Evolutionary conservation across 2,797 vertebrate genomes (phyloP), one percentile per base, ranked within the genome.

Genomic region (Epinephelus coioides): DNA sequence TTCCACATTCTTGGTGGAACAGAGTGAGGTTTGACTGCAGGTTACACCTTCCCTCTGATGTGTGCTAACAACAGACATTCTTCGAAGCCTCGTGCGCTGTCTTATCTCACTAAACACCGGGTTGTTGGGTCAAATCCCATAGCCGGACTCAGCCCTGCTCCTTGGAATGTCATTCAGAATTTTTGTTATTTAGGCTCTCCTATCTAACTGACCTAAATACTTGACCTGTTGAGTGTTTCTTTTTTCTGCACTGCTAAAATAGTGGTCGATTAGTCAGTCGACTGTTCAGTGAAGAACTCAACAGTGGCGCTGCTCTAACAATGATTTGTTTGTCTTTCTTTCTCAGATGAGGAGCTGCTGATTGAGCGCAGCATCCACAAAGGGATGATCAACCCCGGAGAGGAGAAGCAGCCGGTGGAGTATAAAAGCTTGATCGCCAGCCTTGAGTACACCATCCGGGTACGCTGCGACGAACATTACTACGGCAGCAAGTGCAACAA

Each of bases 401-500:
- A 98, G 66, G 96, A 96, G 47, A 96, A 95, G 93, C 96, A 97
- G 85, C 73, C 90, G 4, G 91, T 97, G 60, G 95, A 91, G 51
- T 92, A 96, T 55, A 95, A 95, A 13, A 96, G 96, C 44, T 81
- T 82, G 1, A 89, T 94, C 23, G 96, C 96, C 17, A 94, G 94
- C 55, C 92, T 99, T 49, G 95, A 97, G 91, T 97, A 97, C 90
- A 96, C 94, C 73, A 92, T 99, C 78, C 95, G 97, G 0, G 97
- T 99, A 7, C 97, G 96, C 86, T 99, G 98, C 0, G 95, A 97
- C 0, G 96, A 97, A 23, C 91, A 98, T 89, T 99, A 99, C 94
- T 99, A 98, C 72, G 96, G 98, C 61, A 87, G 89, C 69, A 95
- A 97, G 88, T 99, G 98, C 94, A 99, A 98, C 95, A 97, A 96